phyloP scores from a whole-genome alignment of 2,113 vertebrate genomes.

The Gracilinanus agilis region DNA sequence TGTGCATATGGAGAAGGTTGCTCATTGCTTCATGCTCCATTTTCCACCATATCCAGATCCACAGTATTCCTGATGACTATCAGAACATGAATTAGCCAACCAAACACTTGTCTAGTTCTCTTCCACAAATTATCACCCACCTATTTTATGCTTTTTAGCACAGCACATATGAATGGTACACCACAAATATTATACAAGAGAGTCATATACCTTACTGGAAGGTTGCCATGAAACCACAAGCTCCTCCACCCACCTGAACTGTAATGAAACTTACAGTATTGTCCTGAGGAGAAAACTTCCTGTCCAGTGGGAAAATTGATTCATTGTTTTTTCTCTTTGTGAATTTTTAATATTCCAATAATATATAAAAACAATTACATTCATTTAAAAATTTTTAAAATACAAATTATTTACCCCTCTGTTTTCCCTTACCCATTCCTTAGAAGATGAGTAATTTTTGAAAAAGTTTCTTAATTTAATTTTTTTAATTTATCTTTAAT shows the following conservation, averaged over 20 bases:
- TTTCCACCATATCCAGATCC: background rate
- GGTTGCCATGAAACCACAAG: background rate
- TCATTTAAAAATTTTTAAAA: background rate
- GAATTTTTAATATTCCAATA: background rate
- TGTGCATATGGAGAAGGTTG: background rate
- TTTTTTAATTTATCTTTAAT: too few species aligned
- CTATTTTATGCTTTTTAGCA: background rate
- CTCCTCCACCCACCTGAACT: background rate
- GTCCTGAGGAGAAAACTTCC: background rate
- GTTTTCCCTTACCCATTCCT: accelerated
- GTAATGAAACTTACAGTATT: background rate
- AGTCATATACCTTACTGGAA: background rate
- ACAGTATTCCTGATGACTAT: background rate
- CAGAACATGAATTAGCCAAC: background rate
- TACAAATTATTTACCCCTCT: background rate
- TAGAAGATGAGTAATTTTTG: background rate
- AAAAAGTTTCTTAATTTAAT: too few species aligned
- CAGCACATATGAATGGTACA: background rate
- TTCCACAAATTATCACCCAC: background rate
- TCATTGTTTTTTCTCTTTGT: background rate
- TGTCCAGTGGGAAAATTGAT: background rate
- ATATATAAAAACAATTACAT: background rate
- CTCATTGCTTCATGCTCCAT: background rate
- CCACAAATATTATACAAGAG: background rate
- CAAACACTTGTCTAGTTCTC: background rate